Evolutionary conservation across 2,888 invertebrate species (phyloP).

Genomic region (Lepidochitona cinerea): DNA sequence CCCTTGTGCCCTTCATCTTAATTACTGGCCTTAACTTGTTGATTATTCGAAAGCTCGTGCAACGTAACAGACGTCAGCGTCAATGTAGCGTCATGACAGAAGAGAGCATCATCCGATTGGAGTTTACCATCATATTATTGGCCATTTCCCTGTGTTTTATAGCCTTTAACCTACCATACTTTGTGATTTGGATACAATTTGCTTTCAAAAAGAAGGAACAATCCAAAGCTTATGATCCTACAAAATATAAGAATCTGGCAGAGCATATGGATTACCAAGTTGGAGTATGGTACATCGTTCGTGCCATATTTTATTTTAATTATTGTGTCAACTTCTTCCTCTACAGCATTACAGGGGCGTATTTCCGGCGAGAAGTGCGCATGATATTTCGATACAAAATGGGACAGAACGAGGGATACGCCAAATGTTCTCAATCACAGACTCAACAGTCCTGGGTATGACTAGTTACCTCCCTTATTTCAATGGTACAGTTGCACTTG

Average conservation of each 20-base stretch:
- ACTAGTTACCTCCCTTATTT: not conserved
- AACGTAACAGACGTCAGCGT: conserved; percentile 34
- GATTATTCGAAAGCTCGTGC: conserved; percentile 45
- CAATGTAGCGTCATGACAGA: conserved; percentile 39
- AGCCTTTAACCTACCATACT: conserved; percentile 64
- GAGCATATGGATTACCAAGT: conserved; percentile 35
- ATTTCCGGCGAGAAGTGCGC: conserved; percentile 53
- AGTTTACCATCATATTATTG: conserved; percentile 63
- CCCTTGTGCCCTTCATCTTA: conserved; percentile 53
- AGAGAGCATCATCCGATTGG: conserved; percentile 56
- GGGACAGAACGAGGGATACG: not conserved
- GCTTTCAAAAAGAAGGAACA: conserved; percentile 15
- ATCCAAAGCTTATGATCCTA: not conserved
- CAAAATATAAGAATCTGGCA: no score
- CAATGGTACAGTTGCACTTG: not conserved
- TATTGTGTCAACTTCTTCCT: conserved; percentile 67
- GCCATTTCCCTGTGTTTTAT: conserved; percentile 64
- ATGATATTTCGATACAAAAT: not conserved
- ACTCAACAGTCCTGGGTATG: not conserved
- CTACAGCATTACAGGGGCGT: conserved; percentile 61
- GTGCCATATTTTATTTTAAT: conserved; percentile 62
- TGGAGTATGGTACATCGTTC: conserved; percentile 44
- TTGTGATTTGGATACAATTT: conserved; percentile 50
- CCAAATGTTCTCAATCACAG: not conserved
- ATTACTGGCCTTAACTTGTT: conserved; percentile 54